Conservation (phyloP, 2,888 invertebrate genomes). For the Noctuana brunneofusca region DNA sequence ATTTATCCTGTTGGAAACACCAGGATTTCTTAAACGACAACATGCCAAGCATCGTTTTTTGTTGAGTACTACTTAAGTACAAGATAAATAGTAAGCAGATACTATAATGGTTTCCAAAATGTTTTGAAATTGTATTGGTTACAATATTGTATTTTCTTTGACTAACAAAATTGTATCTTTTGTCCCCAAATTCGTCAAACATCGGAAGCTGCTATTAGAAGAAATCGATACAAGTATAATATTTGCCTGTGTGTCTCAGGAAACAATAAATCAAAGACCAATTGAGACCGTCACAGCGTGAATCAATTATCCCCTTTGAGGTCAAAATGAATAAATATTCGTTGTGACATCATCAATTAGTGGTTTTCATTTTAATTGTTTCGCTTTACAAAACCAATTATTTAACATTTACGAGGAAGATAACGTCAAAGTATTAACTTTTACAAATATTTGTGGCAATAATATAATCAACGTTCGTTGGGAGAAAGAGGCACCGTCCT, state of each 20-base stretch:
- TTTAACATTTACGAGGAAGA: background rate
- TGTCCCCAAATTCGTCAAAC: background rate
- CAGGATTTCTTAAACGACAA: constrained; percentile 10
- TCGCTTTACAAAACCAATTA: background rate
- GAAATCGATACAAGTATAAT: constrained; percentile 5
- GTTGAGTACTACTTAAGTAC: too few relatives aligned
- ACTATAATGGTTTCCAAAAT: too few relatives aligned
- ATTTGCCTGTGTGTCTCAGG: background rate
- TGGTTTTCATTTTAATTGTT: background rate
- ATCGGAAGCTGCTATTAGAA: background rate
- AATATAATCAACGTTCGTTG: too few relatives aligned
- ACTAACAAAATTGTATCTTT: too few relatives aligned
- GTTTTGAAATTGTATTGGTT: background rate
- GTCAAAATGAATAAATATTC: background rate
- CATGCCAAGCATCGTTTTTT: background rate
- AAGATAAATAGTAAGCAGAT: too few relatives aligned
- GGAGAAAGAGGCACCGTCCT: too few relatives aligned
- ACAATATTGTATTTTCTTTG: background rate
- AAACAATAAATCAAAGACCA: constrained; percentile 3
- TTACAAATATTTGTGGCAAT: background rate
- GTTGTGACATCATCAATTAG: background rate
- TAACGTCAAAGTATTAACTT: background rate
- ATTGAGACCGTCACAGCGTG: background rate
- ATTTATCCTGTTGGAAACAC: constrained; percentile 18
- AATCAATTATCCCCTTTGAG: constrained; percentile 9